Evolutionary conservation across 2,113 vertebrate genomes (phyloP), one percentile per base, ranked within the genome.

Genomic region (Pogona vitticeps): DNA sequence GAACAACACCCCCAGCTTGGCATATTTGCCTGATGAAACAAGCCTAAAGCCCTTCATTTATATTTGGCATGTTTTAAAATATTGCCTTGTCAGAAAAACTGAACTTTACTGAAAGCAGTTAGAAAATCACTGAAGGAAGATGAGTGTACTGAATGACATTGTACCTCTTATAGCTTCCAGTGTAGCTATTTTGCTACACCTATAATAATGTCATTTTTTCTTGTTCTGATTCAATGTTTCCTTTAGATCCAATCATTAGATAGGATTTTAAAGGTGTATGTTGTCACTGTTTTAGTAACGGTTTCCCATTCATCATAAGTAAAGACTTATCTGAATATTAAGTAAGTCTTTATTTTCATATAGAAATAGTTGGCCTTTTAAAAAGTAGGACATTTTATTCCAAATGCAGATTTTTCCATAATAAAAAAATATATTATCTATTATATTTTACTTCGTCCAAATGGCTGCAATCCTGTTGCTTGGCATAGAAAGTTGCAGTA

Each of bases 61-160:
- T 84, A 82, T 89, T 85, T 90, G 80, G 86, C 78, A 92, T 52
- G 67, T 9, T 52, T 92, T 92, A 92, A 90, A 92, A 83, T 87
- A 89, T 72, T 89, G 79, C 56, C 61, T 90, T 94, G 81, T 67
- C 80, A 89, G 87, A 89, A 86, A 88, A 79, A 94, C 82, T 17
- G 93, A 91, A 93, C 92, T 91, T 93, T 94, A 80, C 46, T 33
- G 85, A 40, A 91, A 93, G 86, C 85, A 58, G 94, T 91, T 83
- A 90, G 80, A 92, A 92, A 93, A 93, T 89, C 79, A 85, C 81
- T 89, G 86, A 83, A 93, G 88, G 88, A 88, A 92, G 71, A 90
- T 42, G 4, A 12, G 40, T 85, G 70, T 40, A 40, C 90, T 73
- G 23, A 90, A 91, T 89, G 87, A 84, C 84, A 89, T 81, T 91